Percentiles rank a stretch among this genome's conserved stretches.
These are phyloP conservation scores for Villa cingulata DNA, from an alignment of 2,888 invertebrate species.

Conservation along the genomic window DNA sequence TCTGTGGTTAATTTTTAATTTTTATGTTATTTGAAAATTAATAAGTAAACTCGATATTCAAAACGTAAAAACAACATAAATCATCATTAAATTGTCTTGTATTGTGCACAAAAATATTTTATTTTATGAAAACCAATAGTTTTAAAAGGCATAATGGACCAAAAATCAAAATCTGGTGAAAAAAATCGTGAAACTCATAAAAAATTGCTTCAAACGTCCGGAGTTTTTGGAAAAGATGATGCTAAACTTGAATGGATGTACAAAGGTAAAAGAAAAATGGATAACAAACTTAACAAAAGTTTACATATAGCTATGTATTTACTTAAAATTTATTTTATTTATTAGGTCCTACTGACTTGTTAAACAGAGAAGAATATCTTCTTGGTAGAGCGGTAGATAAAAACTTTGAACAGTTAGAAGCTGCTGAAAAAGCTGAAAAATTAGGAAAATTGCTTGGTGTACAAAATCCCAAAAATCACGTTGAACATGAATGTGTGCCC, in stretches of 20 bases:
- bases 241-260: conserved; percentile 81
- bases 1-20: too few species aligned
- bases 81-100: too few species aligned
- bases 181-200: not conserved
- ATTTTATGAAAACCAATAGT: too few species aligned
- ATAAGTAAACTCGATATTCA: too few species aligned
- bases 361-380: conserved; percentile 76
- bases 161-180: not conserved
- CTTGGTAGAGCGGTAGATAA: conserved; percentile 63
- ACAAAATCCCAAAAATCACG: conserved; percentile 46
- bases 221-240: conserved; percentile 17
- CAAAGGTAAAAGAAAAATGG: conserved; percentile 39
- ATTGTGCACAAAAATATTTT: too few species aligned
- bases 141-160: not conserved
- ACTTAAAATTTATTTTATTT: not conserved
- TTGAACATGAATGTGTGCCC: conserved; percentile 65
- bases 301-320: too few species aligned
- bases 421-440: conserved; percentile 39
- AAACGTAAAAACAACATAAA: too few species aligned
- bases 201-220: not conserved
- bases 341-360: conserved; percentile 25
- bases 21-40: too few species aligned
- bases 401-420: conserved; percentile 52
- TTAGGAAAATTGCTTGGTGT: conserved; percentile 25
- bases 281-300: not conserved